Conservation (phyloP, 2,113 vertebrate species). For the Mungos mungo region DNA sequence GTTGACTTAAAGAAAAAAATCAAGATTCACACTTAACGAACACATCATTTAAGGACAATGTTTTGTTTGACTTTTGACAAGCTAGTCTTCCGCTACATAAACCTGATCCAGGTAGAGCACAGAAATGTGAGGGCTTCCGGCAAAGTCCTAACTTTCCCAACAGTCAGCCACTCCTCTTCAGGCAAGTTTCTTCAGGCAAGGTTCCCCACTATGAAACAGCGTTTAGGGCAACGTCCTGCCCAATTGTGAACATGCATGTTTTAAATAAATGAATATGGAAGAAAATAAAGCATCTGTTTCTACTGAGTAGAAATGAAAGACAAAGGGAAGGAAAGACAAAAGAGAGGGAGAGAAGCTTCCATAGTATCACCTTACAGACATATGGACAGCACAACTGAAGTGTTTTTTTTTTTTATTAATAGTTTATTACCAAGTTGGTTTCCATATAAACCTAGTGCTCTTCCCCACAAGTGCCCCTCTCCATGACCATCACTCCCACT, state of each 20-base stretch:
- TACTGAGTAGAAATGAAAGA: neutral
- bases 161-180: neutral
- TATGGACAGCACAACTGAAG: neutral
- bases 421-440: too few species aligned
- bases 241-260: neutral
- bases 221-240: neutral
- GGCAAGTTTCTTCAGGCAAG: neutral
- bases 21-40: neutral
- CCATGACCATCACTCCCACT: too few species aligned
- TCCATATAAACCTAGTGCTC: too few species aligned
- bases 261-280: neutral
- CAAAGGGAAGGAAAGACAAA: neutral
- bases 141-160: neutral
- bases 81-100: neutral
- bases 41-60: neutral
- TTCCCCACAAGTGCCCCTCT: too few species aligned
- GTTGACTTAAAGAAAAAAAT: slow-evolving; percentile 5
- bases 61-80: neutral
- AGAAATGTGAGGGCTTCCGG: neutral
- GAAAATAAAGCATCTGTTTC: neutral
- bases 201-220: neutral
- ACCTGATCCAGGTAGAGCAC: neutral
- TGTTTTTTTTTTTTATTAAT: too few species aligned
- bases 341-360: neutral
- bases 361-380: neutral